Evolutionary conservation across 2,888 invertebrate genomes (phyloP).

Genomic region (Scaptomyza parva): DNA sequence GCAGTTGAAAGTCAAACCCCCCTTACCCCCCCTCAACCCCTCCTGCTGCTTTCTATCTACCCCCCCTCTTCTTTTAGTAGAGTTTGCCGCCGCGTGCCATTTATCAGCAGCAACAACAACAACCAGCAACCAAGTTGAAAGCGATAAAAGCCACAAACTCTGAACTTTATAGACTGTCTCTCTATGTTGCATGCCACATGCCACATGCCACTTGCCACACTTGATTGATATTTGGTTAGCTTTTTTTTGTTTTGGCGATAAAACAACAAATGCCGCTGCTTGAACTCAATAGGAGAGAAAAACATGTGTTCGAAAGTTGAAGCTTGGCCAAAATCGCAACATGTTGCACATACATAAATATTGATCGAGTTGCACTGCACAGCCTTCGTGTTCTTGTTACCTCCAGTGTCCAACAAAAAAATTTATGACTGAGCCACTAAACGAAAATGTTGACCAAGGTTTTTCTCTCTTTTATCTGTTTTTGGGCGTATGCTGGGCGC

Average conservation of each 20-base stretch:
- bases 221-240: slow-evolving; percentile 68
- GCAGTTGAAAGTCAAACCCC: slow-evolving; percentile 34
- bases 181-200: not conserved
- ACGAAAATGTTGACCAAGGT: slow-evolving; percentile 47
- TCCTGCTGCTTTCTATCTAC: not conserved
- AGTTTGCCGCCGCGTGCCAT: slow-evolving; percentile 51
- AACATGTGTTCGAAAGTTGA: slow-evolving; percentile 45
- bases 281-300: slow-evolving; percentile 5
- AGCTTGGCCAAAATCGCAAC: slow-evolving; percentile 66
- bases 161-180: slow-evolving; percentile 77
- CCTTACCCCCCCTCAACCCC: not conserved
- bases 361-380: slow-evolving; percentile 73
- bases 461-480: slow-evolving; percentile 15
- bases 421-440: slow-evolving; percentile 67
- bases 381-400: slow-evolving; percentile 48
- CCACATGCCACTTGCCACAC: slow-evolving; percentile 45
- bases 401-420: too few species aligned
- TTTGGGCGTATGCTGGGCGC: slow-evolving; percentile 66
- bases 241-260: slow-evolving; percentile 60
- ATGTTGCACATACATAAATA: slow-evolving; percentile 74
- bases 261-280: slow-evolving; percentile 67
- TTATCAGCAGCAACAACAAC: too few species aligned
- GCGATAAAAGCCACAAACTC: slow-evolving; percentile 68
- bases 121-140: slow-evolving; percentile 16
- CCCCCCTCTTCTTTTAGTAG: not conserved